Percentiles rank a stretch among this genome's conserved stretches.
Evolutionary conservation across 2,888 invertebrate species (phyloP).

Genomic region (Parascotia fuliginaria): DNA sequence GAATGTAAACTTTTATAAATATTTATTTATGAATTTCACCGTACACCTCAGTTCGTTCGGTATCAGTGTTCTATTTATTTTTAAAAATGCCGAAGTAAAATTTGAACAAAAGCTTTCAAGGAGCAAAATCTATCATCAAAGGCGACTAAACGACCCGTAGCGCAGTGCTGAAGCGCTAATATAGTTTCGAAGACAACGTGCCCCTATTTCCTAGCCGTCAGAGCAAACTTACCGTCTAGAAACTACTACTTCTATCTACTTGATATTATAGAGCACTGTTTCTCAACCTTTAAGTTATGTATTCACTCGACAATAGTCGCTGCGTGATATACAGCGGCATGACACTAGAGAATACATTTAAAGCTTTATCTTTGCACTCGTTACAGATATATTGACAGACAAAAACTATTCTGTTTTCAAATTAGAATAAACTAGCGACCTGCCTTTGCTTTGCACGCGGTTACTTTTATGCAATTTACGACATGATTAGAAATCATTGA

Average conservation of each 20-base stretch:
- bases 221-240: conserved; percentile 41
- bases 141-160: conserved; percentile 69
- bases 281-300: conserved; percentile 1
- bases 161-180: conserved; percentile 67
- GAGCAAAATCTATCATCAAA: conserved; percentile 79
- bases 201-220: conserved; percentile 47
- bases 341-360: background rate
- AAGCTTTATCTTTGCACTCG: too few relatives aligned
- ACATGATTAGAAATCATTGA: too few relatives aligned
- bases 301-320: background rate
- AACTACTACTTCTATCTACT: conserved; percentile 37
- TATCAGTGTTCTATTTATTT: conserved; percentile 64
- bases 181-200: conserved; percentile 69
- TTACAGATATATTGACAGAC: too few relatives aligned
- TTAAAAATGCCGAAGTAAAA: conserved; percentile 63
- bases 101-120: conserved; percentile 77
- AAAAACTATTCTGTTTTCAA: too few relatives aligned
- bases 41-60: conserved; percentile 51
- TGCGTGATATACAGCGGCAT: background rate
- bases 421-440: too few relatives aligned
- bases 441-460: too few relatives aligned
- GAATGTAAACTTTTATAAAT: conserved; percentile 21
- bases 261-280: conserved; percentile 22
- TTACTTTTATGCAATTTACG: too few relatives aligned
- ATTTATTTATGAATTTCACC: conserved; percentile 46